phyloP scores from a whole-genome alignment of 2,113 vertebrate species.

The Lepidiolamprologus cunningtoni region DNA sequence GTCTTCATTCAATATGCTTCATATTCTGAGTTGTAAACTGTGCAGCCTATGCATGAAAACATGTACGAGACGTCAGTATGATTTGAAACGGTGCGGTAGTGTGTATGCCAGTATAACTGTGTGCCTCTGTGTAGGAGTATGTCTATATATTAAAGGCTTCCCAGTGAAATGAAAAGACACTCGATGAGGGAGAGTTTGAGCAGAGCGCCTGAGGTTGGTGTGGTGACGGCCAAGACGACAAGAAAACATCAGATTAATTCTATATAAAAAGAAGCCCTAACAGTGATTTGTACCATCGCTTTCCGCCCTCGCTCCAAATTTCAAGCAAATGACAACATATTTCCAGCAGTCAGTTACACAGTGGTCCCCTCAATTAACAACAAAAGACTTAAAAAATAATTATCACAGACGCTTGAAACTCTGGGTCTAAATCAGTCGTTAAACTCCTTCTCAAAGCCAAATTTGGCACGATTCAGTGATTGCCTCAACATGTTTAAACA shows the following conservation, averaged over 20 bases:
- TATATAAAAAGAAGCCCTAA: constrained; percentile 21
- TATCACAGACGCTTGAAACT: not conserved
- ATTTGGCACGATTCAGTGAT: constrained; percentile 15
- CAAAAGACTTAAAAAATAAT: not conserved
- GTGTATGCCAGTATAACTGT: not conserved
- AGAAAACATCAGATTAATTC: constrained; percentile 28
- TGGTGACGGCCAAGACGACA: constrained; percentile 51
- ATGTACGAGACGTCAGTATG: not conserved
- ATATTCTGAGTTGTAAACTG: not conserved
- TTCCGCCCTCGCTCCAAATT: not conserved
- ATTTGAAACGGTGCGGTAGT: constrained; percentile 1
- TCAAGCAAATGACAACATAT: constrained; percentile 34
- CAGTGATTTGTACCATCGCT: constrained; percentile 63
- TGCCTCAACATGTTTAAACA: not conserved
- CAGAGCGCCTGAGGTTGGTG: constrained; percentile 29
- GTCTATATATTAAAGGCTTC: constrained; percentile 23
- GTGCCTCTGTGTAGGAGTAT: not conserved
- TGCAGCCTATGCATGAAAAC: constrained; percentile 27
- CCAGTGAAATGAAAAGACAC: constrained; percentile 48
- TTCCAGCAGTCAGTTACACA: constrained; percentile 64
- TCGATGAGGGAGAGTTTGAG: not conserved
- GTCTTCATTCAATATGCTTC: not conserved
- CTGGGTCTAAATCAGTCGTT: not conserved
- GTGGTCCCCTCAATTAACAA: constrained; percentile 45
- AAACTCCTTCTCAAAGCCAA: not conserved